These are phyloP conservation scores for Pseudococcus jackbeardsleyi DNA, from an alignment of 2,888 invertebrate genomes.

Conservation along the genomic window DNA sequence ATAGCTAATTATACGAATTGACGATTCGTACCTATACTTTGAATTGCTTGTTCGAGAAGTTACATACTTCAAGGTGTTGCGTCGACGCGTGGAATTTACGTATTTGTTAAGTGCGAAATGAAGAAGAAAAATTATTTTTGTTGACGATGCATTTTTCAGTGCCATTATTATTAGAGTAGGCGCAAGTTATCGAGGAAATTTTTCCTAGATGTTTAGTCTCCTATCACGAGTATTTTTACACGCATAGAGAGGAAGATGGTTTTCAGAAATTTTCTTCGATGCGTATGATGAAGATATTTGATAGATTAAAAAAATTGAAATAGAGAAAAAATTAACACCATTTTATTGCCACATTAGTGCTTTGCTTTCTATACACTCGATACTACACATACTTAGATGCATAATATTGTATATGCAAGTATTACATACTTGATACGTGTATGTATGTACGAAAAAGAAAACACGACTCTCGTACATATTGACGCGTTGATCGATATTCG, in stretches of 20 bases:
- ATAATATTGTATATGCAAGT: not conserved
- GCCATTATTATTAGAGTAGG: too few relatives aligned
- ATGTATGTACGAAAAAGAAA: not conserved
- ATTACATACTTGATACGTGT: not conserved
- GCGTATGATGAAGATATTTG: not conserved
- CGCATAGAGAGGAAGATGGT: too few relatives aligned
- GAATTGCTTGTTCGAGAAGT: not conserved
- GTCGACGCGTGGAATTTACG: not conserved
- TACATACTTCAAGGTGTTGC: not conserved
- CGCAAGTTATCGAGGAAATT: too few relatives aligned
- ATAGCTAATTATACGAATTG: not conserved
- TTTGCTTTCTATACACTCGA: not conserved
- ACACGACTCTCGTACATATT: too few relatives aligned
- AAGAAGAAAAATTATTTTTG: too few relatives aligned
- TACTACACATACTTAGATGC: not conserved
- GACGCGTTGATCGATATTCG: not conserved
- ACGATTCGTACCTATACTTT: not conserved
- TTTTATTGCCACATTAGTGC: constrained; percentile 22
- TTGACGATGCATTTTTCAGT: too few relatives aligned
- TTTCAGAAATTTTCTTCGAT: too few relatives aligned
- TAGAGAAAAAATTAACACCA: not conserved
- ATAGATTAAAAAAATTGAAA: not conserved
- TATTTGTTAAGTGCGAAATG: too few relatives aligned
- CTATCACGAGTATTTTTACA: too few relatives aligned
- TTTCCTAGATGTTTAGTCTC: too few relatives aligned